Evolutionary conservation across 2,797 vertebrate genomes (phyloP).

Genomic region (Pygocentrus nattereri): DNA sequence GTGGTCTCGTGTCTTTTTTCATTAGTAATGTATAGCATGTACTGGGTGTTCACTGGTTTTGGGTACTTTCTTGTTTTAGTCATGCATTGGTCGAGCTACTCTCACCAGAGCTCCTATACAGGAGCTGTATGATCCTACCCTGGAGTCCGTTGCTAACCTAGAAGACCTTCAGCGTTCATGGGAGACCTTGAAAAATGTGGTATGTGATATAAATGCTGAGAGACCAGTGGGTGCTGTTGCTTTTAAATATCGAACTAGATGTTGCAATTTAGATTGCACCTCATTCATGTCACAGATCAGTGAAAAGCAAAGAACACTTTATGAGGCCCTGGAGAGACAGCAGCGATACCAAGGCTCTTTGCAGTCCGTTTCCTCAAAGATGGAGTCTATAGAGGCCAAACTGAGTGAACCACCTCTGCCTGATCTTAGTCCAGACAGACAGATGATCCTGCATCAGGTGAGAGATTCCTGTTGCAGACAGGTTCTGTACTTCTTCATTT

Average conservation of each 20-base stretch:
- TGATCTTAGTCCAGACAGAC: conserved; percentile 89
- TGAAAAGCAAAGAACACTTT: conserved; percentile 95
- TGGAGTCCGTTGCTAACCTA: conserved; percentile 88
- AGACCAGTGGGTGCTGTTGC: background rate
- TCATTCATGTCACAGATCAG: conserved; percentile 83
- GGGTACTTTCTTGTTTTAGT: conserved; percentile 26
- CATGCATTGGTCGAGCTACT: conserved; percentile 73
- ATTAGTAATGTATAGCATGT: background rate
- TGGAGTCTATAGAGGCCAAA: conserved; percentile 89
- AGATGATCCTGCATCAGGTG: conserved; percentile 97
- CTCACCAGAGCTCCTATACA: conserved; percentile 80
- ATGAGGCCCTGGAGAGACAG: conserved; percentile 94
- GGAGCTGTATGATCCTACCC: conserved; percentile 85
- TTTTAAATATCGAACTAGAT: background rate
- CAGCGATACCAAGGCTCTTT: conserved; percentile 95
- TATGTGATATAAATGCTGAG: conserved; percentile 61
- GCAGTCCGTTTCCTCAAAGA: conserved; percentile 96
- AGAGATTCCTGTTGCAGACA: background rate
- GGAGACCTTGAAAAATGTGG: conserved; percentile 98
- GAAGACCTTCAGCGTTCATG: conserved; percentile 97
- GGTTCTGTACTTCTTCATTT: background rate
- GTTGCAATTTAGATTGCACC: background rate
- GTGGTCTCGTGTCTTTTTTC: too few species aligned
- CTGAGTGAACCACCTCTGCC: conserved; percentile 86
- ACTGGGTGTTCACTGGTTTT: background rate